Evolutionary conservation across 1,140 invertebrate genomes (phyloP).

Genomic region (Portunus trituberculatus): DNA sequence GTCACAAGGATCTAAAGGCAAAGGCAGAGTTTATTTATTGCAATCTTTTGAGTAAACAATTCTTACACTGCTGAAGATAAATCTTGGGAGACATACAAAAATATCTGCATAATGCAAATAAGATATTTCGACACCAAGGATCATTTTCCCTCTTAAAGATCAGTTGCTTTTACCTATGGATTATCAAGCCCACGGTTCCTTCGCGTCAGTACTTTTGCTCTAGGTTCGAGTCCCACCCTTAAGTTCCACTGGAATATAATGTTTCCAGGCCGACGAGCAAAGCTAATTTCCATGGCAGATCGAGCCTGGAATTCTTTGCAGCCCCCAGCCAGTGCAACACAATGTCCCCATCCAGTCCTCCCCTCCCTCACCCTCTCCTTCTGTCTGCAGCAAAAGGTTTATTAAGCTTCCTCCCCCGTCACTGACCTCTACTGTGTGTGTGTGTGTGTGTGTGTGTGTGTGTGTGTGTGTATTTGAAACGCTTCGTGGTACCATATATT

Average conservation of each 20-base stretch:
- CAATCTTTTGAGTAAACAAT: background rate
- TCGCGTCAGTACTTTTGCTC: background rate
- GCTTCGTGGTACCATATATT: background rate
- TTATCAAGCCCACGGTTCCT: background rate
- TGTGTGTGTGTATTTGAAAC: background rate
- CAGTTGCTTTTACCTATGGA: background rate
- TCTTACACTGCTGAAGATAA: background rate
- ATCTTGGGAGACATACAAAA: background rate
- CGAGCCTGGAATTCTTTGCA: conserved; percentile 63
- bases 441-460: conserved; percentile 18
- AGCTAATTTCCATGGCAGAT: conserved; percentile 70
- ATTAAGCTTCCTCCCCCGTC: conserved; percentile 50
- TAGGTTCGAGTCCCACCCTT: background rate
- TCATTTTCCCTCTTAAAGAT: background rate
- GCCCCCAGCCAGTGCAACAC: conserved; percentile 40
- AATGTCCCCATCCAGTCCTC: conserved; percentile 9
- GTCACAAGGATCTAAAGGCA: background rate
- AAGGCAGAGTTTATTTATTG: background rate
- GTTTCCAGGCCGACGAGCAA: conserved; percentile 57
- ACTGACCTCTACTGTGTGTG: conserved; percentile 49
- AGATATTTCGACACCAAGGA: background rate
- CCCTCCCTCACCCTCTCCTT: conserved; percentile 54
- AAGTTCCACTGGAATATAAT: conserved; percentile 54
- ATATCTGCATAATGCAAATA: background rate
- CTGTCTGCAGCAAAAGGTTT: conserved; percentile 52